Evolutionary conservation across 2,113 vertebrate species (phyloP), one percentile per base, ranked within the genome.

Genomic region (Catharus minimus): DNA sequence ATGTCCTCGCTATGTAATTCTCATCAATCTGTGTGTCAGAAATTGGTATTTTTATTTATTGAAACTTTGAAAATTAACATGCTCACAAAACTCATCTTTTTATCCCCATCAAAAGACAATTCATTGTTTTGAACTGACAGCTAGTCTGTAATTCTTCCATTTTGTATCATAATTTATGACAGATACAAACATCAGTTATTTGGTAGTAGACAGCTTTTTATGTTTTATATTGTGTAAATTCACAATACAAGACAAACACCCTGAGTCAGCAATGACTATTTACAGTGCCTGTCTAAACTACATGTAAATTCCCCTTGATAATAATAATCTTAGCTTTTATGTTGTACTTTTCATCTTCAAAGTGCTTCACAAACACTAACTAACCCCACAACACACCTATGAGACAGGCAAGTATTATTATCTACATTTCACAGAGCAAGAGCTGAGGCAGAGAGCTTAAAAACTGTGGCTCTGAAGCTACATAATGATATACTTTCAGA

Each of bases 241-340:
- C 60, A 86, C 41, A 94, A 57, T 89, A 86, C 67, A 93, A 74
- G 79, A 90, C 67, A 93, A 90, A 89, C 36, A 65, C 2, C 33
- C 66, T 74, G 64, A 90, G 52, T 79, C 32, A 73, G 61, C 76
- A 90, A 60, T 41, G 46, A 89, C 38, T 73, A 88, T 92, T 93
- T 95, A 92, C 71, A 87, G n/a, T n/a, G 47, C 32, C 78, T 88
- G 82, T 73, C 83, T 93, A 76, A 94, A 90, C 73, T 61, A 65
- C 13, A 55, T 36, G 19, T 79, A 81, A 61, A 88, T 84, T 92
- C 23, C 60, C 71, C 58, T 76, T 1, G 2, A 91, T 66, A 90
- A 81, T 64, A 92, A 94, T 74, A 90, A 91, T 88, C 52, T 88
- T 60, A 79, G 36, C 56, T 83, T 95, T 93, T 75, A 89, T 58